Evolutionary conservation across 2,797 vertebrate genomes (phyloP), one percentile per base, ranked within the genome.

Genomic region (Brachyalestes nurse): DNA sequence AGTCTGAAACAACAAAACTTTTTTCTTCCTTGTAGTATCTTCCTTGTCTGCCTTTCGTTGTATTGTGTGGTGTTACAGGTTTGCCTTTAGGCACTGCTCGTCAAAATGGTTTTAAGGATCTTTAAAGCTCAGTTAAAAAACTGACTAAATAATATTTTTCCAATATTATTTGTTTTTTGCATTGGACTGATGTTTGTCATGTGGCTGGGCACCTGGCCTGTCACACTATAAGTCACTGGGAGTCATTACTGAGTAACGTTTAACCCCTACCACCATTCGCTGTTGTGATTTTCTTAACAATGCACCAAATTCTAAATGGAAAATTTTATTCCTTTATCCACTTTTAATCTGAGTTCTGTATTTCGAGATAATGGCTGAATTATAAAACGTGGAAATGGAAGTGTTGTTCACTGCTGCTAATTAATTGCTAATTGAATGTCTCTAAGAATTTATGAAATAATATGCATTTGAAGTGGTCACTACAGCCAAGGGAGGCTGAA

Each of bases 71-170:
- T 17, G 38, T 66, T 66, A 71, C 62, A 77, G 49, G 65, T 66
- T 78, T 53, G 42, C 80, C 83, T 80, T 64, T 7, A 76, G 51
- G 57, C 28, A 12, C 34, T 34, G 70, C 42, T 74, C 81, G 40
- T 75, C 79, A 72, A 79, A 71, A 84, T 45, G 34, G 67, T 34
- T 81, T 72, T 69, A 73, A 38, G 3, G 38, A 61, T 51, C 61
- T 70, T 86, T 80, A 75, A 79, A 82, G 45, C 74, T 83, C 53
- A 74, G 69, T 67, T 19, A 62, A 78, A 21, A 17, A 51, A 34
- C n/a, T 76, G 6, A 16, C 49, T 25, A 67, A 42, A 53, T 67
- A 34, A 77, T 45, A 25, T 53, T 60, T 34, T 55, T 61, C 16
- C 23, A 42, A n/a, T 49, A 14, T 67, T 47, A 9, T 71, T 76